Conservation (phyloP, 2,888 invertebrate genomes). For the Sycophila texana region DNA sequence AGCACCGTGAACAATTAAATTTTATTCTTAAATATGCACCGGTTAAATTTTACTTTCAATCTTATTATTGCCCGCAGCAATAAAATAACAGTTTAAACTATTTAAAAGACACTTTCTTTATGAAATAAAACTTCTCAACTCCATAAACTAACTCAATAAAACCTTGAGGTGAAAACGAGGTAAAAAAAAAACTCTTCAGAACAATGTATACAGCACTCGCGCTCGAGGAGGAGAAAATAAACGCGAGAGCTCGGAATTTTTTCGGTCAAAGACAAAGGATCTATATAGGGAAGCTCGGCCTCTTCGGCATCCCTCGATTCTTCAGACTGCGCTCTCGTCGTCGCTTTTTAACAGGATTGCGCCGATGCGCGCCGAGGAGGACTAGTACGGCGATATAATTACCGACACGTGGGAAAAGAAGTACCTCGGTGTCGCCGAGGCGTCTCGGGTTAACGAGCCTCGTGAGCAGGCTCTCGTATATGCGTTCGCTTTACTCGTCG, state of each 20-base stretch:
- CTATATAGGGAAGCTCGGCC: constrained; percentile 4
- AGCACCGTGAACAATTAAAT: too few relatives aligned
- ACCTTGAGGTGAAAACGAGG: neutral
- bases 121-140: too few relatives aligned
- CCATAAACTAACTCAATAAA: neutral
- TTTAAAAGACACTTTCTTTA: too few relatives aligned
- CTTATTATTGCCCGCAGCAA: too few relatives aligned
- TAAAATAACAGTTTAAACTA: too few relatives aligned
- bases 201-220: neutral
- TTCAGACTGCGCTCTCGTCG: neutral
- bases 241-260: constrained; percentile 13
- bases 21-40: too few relatives aligned
- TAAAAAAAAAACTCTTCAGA: neutral
- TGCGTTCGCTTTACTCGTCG: too few relatives aligned
- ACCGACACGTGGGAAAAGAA: constrained; percentile 33
- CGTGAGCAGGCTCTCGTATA: constrained; percentile 3
- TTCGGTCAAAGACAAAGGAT: constrained; percentile 37
- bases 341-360: constrained; percentile 10
- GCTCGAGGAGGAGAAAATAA: neutral
- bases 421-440: constrained; percentile 20
- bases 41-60: too few relatives aligned
- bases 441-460: constrained; percentile 37
- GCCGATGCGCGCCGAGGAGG: neutral
- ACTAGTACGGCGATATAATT: constrained; percentile 38
- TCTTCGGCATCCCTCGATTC: neutral